phyloP scores from a whole-genome alignment of 2,797 vertebrate genomes.

The Siniperca obscura region DNA sequence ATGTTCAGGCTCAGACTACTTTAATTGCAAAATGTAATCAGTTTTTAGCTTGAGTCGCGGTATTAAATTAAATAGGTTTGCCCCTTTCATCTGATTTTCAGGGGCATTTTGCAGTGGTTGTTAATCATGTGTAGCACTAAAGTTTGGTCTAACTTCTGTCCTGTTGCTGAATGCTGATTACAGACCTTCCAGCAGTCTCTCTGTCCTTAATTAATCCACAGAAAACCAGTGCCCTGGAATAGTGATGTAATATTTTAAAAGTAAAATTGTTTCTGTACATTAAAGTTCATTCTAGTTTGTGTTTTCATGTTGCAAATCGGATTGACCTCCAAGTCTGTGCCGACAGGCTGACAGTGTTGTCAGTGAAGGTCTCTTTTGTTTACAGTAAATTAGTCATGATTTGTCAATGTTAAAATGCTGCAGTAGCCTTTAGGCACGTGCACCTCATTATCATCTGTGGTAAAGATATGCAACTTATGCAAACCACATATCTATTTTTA shows the following conservation, averaged over 20 bases:
- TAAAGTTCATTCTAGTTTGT: background rate
- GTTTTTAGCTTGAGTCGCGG: background rate
- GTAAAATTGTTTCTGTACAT: background rate
- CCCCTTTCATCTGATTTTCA: slow-evolving; percentile 20
- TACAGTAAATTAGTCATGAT: background rate
- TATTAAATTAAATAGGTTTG: slow-evolving; percentile 13
- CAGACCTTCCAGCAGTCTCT: background rate
- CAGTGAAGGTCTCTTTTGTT: slow-evolving; percentile 12
- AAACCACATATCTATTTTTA: background rate
- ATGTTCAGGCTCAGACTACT: background rate
- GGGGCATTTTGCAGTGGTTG: slow-evolving; percentile 10
- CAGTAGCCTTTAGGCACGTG: too few species aligned
- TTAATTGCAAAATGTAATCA: slow-evolving; percentile 28
- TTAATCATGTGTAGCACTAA: slow-evolving; percentile 1
- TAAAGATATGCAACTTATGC: too few species aligned
- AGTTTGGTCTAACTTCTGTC: slow-evolving; percentile 9
- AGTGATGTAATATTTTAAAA: too few species aligned
- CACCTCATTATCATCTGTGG: background rate
- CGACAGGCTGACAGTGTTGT: background rate
- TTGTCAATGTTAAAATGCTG: background rate
- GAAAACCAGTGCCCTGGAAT: background rate
- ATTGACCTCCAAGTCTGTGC: background rate
- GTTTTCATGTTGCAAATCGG: background rate
- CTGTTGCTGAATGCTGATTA: background rate
- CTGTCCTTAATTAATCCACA: background rate